These are phyloP conservation scores for Brachyptera putata DNA, from an alignment of 2,888 invertebrate species.

Conservation along the genomic window DNA sequence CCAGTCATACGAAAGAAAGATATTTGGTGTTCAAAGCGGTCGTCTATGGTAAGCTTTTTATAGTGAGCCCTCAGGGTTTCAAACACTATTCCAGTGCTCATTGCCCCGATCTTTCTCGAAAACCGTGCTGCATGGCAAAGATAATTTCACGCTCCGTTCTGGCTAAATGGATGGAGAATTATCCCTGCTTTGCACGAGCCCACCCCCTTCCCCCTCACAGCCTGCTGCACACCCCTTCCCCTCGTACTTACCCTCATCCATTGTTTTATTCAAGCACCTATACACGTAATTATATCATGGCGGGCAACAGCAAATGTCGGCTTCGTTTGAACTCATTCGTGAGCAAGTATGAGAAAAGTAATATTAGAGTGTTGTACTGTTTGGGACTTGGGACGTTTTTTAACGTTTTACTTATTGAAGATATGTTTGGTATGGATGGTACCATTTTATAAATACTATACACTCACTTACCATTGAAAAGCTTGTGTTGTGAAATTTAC, in stretches of 20 bases:
- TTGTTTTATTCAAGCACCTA: neutral
- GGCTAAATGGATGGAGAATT: conserved; percentile 24
- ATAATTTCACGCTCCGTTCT: conserved; percentile 26
- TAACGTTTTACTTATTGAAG: neutral
- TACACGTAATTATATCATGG: conserved; percentile 26
- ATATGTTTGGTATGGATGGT: neutral
- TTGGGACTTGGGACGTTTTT: no score
- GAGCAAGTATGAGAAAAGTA: neutral
- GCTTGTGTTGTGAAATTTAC: no score
- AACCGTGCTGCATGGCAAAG: conserved; percentile 6
- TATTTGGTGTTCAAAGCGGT: no score
- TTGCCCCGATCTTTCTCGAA: no score
- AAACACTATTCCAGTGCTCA: no score
- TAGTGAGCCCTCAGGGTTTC: no score
- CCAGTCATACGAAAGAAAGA: no score
- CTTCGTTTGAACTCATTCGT: conserved; percentile 22
- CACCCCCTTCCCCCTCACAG: no score
- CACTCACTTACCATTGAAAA: neutral
- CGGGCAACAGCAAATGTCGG: conserved; percentile 23
- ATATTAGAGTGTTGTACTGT: neutral
- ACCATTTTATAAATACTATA: neutral
- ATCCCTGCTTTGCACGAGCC: conserved; percentile 18
- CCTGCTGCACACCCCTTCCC: neutral
- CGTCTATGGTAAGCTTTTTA: no score
- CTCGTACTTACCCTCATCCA: neutral